Conservation (phyloP, 2,888 invertebrate genomes). For the Hirtodrosophila histrioides region DNA sequence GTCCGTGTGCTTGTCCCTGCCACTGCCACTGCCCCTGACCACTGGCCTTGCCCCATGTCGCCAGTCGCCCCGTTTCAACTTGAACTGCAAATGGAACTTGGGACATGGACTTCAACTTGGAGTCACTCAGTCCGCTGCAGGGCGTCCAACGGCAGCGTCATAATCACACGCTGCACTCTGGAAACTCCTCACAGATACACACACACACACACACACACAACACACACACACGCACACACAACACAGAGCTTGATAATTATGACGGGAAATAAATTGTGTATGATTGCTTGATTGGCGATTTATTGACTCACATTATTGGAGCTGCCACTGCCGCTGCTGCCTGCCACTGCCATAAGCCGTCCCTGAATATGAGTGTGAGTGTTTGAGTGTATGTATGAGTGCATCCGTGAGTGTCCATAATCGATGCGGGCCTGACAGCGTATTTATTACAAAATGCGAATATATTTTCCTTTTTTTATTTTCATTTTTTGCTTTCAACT, state of each 20-base stretch:
- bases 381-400: slow-evolving; percentile 32
- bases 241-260: slow-evolving; percentile 77
- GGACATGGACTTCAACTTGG: slow-evolving; percentile 30
- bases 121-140: slow-evolving; percentile 64
- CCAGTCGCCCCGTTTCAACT: not conserved
- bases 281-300: slow-evolving; percentile 83
- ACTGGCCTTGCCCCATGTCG: not conserved
- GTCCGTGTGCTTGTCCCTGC: slow-evolving; percentile 1
- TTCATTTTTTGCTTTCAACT: slow-evolving; percentile 23
- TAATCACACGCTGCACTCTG: slow-evolving; percentile 72
- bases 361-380: slow-evolving; percentile 9
- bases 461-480: slow-evolving; percentile 54
- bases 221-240: slow-evolving; percentile 3
- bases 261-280: slow-evolving; percentile 83
- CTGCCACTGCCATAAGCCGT: slow-evolving; percentile 9
- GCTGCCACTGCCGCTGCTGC: slow-evolving; percentile 50
- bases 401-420: slow-evolving; percentile 78
- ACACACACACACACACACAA: slow-evolving; percentile 19
- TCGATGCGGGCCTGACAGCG: slow-evolving; percentile 80
- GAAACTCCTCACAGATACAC: slow-evolving; percentile 22
- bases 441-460: slow-evolving; percentile 78
- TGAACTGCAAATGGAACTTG: slow-evolving; percentile 48
- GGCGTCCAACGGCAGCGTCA: slow-evolving; percentile 78
- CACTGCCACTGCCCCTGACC: slow-evolving; percentile 36
- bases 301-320: slow-evolving; percentile 82